Base-by-base conservation (phyloP, 2,797 vertebrate genomes). In the Tarsius wallacei region DNA sequence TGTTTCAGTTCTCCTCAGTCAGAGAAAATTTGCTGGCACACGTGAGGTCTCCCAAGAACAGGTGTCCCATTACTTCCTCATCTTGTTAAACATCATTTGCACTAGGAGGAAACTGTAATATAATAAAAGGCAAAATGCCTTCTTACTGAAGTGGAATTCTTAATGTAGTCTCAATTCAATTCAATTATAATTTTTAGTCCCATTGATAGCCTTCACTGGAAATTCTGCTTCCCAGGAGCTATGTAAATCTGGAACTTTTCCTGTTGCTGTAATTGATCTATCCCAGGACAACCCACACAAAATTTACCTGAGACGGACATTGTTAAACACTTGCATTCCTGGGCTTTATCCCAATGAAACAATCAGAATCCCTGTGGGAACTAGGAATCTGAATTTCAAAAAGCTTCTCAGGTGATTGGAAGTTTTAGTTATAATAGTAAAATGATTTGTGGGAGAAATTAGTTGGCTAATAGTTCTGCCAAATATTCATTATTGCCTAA, bases 51-150 rank as follows among this genome's bases (percentile, higher is more conserved):
- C 83, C 33, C 82, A 84, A 68, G 91, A 96, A 88, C 91, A 96
- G 91, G 77, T 93, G 77, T 64, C 53, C 59, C 33, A 53, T 95
- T 81, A 73, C 89, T 76, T 78, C 77, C n/a, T 64, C 90, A 55
- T 85, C 73, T 90, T 90, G 22, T 95, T 96, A 97, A 96, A 24
- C 21, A 92, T 42, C 94, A 64, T 83, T 97, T 97, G 87, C 36
- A 84, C 31, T 93, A 97, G 66, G n/a, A 96, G 10, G 73, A 84
- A 93, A 94, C 24, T 90, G 86, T 1, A 88, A 86, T 64, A 86
- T 83, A 97, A 96, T 93, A 86, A 63, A 82, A 94, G 51, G 55
- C 51, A 93, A 63, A 95, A 88, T 84, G 59, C 17, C 59, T 71
- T 95, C 97, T 80, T 73, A 85, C 59, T 57, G 21, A 96, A 19